Evolutionary conservation across 2,888 invertebrate genomes (phyloP), one percentile per base, ranked within the genome.

Genomic region (Phaonia tiefii): DNA sequence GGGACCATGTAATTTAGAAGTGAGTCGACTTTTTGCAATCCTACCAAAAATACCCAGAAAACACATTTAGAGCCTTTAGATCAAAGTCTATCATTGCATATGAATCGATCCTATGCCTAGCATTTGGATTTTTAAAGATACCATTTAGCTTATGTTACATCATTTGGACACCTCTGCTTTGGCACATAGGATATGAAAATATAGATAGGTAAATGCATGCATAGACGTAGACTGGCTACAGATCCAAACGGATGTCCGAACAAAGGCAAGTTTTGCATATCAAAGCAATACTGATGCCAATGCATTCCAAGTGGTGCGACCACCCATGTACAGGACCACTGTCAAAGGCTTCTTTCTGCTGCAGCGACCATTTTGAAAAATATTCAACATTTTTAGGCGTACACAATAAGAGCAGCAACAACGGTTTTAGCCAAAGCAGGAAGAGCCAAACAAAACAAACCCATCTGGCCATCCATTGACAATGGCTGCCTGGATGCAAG

Each of bases 261-360:
- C 75, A 76, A 76, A 73, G 69, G 69, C 69, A 76, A 73, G 67
- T 80, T 80, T 72, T 75, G 67, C 75, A 80, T 80, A 69, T 73
- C 75, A 80, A 80, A 80, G 72, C 75, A 72, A 76, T 72, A 15
- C n/a, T 80, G 54, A 72, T n/a, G n/a, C n/a, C 49, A 80, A 71
- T 80, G 72, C 67, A 79, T 75, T 75, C 71, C 67, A 51, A 15
- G 31, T 31, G 31, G 31, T 31, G 31, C 8, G 46, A 46, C 46
- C 46, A 46, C 46, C 46, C 46, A 46, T 17, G 13, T 42, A 5
- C 42, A 42, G 2, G n/a, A n/a, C n/a, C n/a, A n/a, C n/a, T n/a
- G n/a, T n/a, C n/a, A n/a, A n/a, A n/a, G 42, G 66, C 66, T 56
- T 54, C 11, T 63, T 56, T 17, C 58, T 13, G 25, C 5, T 54